Base-by-base conservation (phyloP, 2,888 invertebrate species). In the Aphrophora alni region DNA sequence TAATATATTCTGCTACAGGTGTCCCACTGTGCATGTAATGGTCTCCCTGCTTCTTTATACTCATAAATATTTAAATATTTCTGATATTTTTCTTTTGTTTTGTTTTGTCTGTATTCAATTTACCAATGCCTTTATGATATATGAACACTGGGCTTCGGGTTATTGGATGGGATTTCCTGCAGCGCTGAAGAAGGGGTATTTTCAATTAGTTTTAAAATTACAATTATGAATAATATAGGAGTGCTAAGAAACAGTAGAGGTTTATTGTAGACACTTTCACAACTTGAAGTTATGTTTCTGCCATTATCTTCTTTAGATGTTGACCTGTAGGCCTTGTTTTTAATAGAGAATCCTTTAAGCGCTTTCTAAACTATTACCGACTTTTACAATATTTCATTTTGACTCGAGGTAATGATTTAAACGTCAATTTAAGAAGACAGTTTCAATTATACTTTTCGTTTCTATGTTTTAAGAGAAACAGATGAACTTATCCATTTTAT, bases 1-100 rank as follows among this genome's bases (percentile, higher is more conserved):
- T 59, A 59, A 59, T 59, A 59, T 59, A 59, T 59, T 59, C 59
- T 14, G 59, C 59, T 59, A 59, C 59, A 59, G 59, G 59, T 59
- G 59, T 21, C 59, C 59, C 59, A 59, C 59, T 59, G 59, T 4
- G 59, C 59, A 21, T 59, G 59, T 59, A 59, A 59, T 59, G 59
- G 21, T 10, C 59, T 21, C 21, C 3, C 59, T 59, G 59, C 59
- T 59, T 59, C 59, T 59, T 59, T 59, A 59, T 59, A 12, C 59
- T 59, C 59, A 59, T 59, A 59, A 59, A 59, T 59, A 59, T 59
- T 59, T 59, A 59, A 21, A 59, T 59, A 21, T 59, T 59, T 59
- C 21, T 21, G 59, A n/a, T 59, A 1, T 59, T 59, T 59, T 59
- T 44, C 12, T 44, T 44, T 44, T 44, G 44, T 44, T 44, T 44